phyloP scores from a whole-genome alignment of 2,888 invertebrate genomes.

The Drosophila cracens region DNA sequence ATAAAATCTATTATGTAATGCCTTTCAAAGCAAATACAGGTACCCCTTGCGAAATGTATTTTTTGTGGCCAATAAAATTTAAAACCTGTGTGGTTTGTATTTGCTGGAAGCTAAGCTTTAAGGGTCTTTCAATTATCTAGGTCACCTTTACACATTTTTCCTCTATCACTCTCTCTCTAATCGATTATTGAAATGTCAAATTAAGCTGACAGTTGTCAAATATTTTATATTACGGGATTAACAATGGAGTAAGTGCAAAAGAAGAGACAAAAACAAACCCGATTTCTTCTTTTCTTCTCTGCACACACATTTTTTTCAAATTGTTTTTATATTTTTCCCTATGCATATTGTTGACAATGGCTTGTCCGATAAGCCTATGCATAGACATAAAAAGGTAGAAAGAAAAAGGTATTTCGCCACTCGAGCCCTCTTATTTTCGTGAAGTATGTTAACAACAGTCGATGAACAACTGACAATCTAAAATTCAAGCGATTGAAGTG shows the following conservation, averaged over 20 bases:
- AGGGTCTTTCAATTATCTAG: slow-evolving; percentile 7
- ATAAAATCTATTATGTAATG: slow-evolving; percentile 16
- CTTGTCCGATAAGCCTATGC: no score
- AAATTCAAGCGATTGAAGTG: neutral
- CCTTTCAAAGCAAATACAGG: slow-evolving; percentile 26
- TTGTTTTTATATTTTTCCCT: neutral
- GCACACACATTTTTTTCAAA: neutral
- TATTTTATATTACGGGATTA: slow-evolving; percentile 3
- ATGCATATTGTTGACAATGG: neutral
- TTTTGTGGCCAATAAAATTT: slow-evolving; percentile 33
- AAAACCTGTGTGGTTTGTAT: slow-evolving; percentile 1
- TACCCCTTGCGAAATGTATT: slow-evolving; percentile 4
- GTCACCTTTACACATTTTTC: neutral
- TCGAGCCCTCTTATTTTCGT: neutral
- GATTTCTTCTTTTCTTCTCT: neutral
- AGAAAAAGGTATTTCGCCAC: neutral
- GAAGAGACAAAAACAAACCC: neutral
- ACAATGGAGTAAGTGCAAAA: neutral
- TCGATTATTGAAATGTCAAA: slow-evolving; percentile 16
- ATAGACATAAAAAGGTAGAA: neutral
- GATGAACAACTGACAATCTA: neutral
- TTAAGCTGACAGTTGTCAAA: slow-evolving; percentile 12
- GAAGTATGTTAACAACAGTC: neutral
- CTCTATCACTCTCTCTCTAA: neutral
- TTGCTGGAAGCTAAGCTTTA: slow-evolving; percentile 6